Conservation (phyloP, 2,888 invertebrate species). For the Archaeoteleia sp. region DNA sequence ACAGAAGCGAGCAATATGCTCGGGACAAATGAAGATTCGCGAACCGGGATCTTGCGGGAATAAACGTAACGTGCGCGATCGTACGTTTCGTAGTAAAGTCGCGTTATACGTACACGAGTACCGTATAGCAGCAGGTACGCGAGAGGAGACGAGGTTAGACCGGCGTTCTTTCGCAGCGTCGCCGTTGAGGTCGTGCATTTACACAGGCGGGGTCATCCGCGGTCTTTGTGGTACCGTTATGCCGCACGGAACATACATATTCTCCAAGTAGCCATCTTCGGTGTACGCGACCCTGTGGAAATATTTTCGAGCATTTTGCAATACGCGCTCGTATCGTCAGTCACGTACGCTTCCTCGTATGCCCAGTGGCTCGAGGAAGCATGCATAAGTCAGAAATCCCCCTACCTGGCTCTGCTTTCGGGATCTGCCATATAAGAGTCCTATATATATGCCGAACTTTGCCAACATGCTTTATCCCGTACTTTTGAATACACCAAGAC, state of each 20-base stretch:
- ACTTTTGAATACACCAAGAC: not conserved
- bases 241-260: slow-evolving; percentile 62
- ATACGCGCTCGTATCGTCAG: slow-evolving; percentile 47
- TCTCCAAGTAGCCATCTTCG: slow-evolving; percentile 57
- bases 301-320: slow-evolving; percentile 51
- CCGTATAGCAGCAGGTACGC: slow-evolving; percentile 32
- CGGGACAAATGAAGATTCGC: slow-evolving; percentile 42
- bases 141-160: slow-evolving; percentile 40
- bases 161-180: slow-evolving; percentile 49
- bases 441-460: not conserved
- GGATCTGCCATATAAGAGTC: not conserved
- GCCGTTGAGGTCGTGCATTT: slow-evolving; percentile 70
- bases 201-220: slow-evolving; percentile 71
- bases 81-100: slow-evolving; percentile 1
- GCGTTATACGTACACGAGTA: slow-evolving; percentile 47
- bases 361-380: slow-evolving; percentile 58
- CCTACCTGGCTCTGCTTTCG: slow-evolving; percentile 16
- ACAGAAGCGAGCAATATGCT: slow-evolving; percentile 28
- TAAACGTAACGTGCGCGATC: slow-evolving; percentile 7
- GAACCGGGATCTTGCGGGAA: slow-evolving; percentile 21
- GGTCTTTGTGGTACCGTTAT: slow-evolving; percentile 70
- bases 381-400: slow-evolving; percentile 64
- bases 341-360: slow-evolving; percentile 58
- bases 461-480: not conserved
- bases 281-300: slow-evolving; percentile 35